These are phyloP conservation scores for Pelodytes ibericus DNA, from an alignment of 2,797 vertebrate genomes.

Conservation along the genomic window DNA sequence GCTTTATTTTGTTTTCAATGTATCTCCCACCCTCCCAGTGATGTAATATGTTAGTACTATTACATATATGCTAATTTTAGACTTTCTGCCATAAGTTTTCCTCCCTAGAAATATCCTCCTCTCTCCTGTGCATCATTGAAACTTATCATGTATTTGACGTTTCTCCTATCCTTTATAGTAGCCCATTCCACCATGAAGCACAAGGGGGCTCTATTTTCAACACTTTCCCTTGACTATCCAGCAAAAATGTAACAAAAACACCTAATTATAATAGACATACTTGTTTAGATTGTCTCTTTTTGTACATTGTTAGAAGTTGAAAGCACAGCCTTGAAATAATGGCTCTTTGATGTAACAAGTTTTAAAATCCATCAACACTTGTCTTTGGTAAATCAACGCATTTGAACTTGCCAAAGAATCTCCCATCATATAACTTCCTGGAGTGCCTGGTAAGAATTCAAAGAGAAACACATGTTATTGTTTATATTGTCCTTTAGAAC, in stretches of 20 bases:
- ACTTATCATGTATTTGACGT: too few species aligned
- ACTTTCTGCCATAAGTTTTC: too few species aligned
- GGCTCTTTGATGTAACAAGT: conserved; percentile 20
- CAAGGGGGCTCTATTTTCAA: conserved; percentile 17
- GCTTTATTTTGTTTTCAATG: too few species aligned
- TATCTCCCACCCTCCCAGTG: too few species aligned
- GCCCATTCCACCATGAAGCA: too few species aligned
- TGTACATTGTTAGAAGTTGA: neutral
- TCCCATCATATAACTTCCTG: conserved; percentile 12
- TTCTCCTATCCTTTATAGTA: too few species aligned
- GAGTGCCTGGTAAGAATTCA: neutral
- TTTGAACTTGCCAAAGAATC: conserved; percentile 6
- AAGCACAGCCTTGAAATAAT: neutral
- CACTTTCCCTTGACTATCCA: neutral
- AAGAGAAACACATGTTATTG: conserved; percentile 7
- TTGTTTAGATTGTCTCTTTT: conserved; percentile 9
- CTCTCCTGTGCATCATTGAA: too few species aligned
- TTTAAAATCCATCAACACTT: conserved; percentile 22
- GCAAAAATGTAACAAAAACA: neutral
- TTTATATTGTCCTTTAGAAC: conserved; percentile 9
- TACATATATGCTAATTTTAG: too few species aligned
- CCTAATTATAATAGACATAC: neutral
- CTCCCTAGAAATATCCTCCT: too few species aligned
- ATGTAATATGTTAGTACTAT: too few species aligned
- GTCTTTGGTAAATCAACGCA: conserved; percentile 5